Evolutionary conservation across 2,888 invertebrate species (phyloP).

Genomic region (Laothoe populi): DNA sequence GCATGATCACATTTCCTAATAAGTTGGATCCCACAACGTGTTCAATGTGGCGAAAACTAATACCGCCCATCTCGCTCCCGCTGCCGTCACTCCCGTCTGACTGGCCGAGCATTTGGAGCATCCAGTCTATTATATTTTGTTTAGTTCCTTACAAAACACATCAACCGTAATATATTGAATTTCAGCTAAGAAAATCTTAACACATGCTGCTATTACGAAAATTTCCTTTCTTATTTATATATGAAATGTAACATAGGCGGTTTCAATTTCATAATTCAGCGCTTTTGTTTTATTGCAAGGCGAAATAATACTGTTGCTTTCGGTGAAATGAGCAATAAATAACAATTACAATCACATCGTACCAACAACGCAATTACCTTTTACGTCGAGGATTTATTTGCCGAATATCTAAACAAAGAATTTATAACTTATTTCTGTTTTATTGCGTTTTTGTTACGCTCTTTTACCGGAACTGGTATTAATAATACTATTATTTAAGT

Average conservation of each 20-base stretch:
- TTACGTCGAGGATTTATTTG: conserved; percentile 41
- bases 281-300: conserved; percentile 49
- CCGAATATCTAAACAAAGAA: conserved; percentile 39
- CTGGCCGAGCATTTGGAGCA: conserved; percentile 59
- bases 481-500: too few species aligned
- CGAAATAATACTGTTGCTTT: conserved; percentile 51
- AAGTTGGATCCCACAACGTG: conserved; percentile 81
- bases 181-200: conserved; percentile 38
- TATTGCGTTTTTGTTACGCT: conserved; percentile 29
- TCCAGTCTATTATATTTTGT: conserved; percentile 58
- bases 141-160: conserved; percentile 46
- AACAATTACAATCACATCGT: conserved; percentile 51
- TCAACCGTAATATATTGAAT: conserved; percentile 40
- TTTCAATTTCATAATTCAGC: conserved; percentile 42
- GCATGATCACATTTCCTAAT: conserved; percentile 83
- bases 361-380: conserved; percentile 50
- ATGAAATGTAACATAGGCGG: conserved; percentile 42
- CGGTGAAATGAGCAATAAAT: conserved; percentile 53
- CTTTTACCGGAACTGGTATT: too few species aligned
- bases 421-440: conserved; percentile 35
- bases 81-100: conserved; percentile 62
- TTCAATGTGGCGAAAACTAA: conserved; percentile 79
- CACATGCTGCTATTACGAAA: conserved; percentile 25
- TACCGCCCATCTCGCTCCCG: conserved; percentile 61
- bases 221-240: conserved; percentile 37